A percentile compares a stretch with the other conserved stretches of the same genome.
Evolutionary conservation across 2,113 vertebrate genomes (phyloP).

Genomic region (Tylochromis polylepis): DNA sequence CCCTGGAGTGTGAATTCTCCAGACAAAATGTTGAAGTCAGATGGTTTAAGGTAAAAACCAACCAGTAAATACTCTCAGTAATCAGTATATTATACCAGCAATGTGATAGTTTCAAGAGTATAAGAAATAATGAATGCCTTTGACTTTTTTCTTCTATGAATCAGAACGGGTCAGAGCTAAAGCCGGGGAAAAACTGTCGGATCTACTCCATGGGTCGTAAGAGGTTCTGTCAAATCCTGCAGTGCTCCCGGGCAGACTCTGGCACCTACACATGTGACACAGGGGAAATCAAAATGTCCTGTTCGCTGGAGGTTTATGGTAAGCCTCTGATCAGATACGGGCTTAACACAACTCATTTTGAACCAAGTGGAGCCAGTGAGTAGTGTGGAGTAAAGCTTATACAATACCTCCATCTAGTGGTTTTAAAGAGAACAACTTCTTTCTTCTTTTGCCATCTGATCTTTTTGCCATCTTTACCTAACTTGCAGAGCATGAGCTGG

Average conservation of each 20-base stretch:
- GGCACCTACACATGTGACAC: slow-evolving; percentile 72
- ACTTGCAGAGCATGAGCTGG: slow-evolving; percentile 76
- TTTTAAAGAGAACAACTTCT: neutral
- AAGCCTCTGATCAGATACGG: neutral
- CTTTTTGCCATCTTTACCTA: neutral
- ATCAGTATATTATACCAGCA: neutral
- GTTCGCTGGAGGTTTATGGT: slow-evolving; percentile 82
- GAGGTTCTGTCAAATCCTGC: slow-evolving; percentile 70
- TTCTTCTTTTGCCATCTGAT: neutral
- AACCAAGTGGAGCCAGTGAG: neutral
- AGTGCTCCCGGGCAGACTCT: slow-evolving; percentile 52
- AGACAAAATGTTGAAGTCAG: slow-evolving; percentile 78
- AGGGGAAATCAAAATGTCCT: slow-evolving; percentile 67
- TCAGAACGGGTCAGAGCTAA: slow-evolving; percentile 76
- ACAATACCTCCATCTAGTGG: slow-evolving; percentile 4
- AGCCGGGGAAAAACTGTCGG: slow-evolving; percentile 68
- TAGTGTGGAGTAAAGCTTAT: neutral
- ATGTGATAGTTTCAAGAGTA: neutral
- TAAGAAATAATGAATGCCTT: neutral
- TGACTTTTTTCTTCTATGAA: neutral
- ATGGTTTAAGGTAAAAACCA: slow-evolving; percentile 85
- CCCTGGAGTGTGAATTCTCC: slow-evolving; percentile 88
- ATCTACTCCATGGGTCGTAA: slow-evolving; percentile 83
- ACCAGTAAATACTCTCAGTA: neutral
- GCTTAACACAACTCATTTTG: neutral